phyloP scores from a whole-genome alignment of 2,113 vertebrate genomes.

The Oryzias melastigma region DNA sequence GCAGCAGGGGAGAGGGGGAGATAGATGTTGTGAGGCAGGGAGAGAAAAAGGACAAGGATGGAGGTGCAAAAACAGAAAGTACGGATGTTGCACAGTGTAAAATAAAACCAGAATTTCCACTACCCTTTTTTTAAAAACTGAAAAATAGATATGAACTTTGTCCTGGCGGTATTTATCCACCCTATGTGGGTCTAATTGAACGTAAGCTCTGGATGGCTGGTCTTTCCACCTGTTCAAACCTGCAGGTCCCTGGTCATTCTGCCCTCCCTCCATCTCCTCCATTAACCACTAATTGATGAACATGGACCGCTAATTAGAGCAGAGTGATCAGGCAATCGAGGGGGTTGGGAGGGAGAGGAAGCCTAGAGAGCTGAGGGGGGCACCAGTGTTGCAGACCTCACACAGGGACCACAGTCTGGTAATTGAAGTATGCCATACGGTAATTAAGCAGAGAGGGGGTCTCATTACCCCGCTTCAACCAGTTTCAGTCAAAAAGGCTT shows the following conservation, averaged over 20 bases:
- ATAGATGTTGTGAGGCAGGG: conserved; percentile 21
- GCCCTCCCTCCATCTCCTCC: conserved; percentile 57
- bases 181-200: conserved; percentile 62
- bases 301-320: conserved; percentile 72
- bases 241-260: conserved; percentile 46
- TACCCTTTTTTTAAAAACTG: conserved; percentile 9
- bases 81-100: conserved; percentile 5
- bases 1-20: conserved; percentile 16
- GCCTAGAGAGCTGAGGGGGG: conserved; percentile 51
- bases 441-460: conserved; percentile 69
- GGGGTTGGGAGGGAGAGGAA: conserved; percentile 34
- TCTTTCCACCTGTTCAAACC: conserved; percentile 62
- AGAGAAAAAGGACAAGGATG: conserved; percentile 28
- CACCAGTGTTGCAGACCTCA: conserved; percentile 57
- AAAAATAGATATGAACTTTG: conserved; percentile 19
- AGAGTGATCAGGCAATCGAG: conserved; percentile 64
- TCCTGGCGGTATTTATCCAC: conserved; percentile 28
- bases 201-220: conserved; percentile 53
- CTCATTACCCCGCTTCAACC: conserved; percentile 64
- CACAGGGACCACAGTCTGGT: conserved; percentile 63
- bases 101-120: conserved; percentile 29
- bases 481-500: conserved; percentile 49
- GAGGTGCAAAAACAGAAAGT: conserved; percentile 39
- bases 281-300: conserved; percentile 77
- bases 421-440: conserved; percentile 72